These are phyloP conservation scores for Microcebus murinus DNA, from an alignment of 2,113 vertebrate genomes.

Conservation along the genomic window DNA sequence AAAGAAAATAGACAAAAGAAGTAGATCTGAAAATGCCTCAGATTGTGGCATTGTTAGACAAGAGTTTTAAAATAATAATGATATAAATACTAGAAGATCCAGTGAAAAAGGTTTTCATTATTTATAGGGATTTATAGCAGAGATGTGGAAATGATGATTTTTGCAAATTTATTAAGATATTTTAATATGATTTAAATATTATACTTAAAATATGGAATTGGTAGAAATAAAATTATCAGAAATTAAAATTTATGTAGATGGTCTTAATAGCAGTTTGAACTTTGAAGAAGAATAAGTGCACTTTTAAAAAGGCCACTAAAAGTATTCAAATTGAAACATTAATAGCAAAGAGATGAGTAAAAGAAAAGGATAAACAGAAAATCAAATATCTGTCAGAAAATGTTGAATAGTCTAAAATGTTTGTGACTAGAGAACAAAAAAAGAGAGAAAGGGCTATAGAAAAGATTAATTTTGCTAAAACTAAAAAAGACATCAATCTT, in stretches of 20 bases:
- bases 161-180: not conserved
- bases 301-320: not conserved
- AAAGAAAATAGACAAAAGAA: not conserved
- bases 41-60: not conserved
- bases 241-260: no score
- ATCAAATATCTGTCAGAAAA: not conserved
- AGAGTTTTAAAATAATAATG: not conserved
- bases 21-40: not conserved
- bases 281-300: not conserved
- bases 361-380: not conserved
- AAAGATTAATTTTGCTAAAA: not conserved
- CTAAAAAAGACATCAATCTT: not conserved
- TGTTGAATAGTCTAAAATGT: not conserved
- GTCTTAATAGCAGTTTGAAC: not conserved
- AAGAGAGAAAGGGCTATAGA: no score
- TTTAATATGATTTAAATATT: not conserved
- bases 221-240: not conserved
- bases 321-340: not conserved
- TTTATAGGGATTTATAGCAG: not conserved
- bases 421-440: not conserved
- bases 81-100: not conserved
- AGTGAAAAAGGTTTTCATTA: not conserved
- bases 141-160: not conserved
- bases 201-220: not conserved
- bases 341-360: not conserved